These are phyloP conservation scores for Microcaecilia unicolor DNA, from an alignment of 2,797 vertebrate genomes.

Conservation along the genomic window DNA sequence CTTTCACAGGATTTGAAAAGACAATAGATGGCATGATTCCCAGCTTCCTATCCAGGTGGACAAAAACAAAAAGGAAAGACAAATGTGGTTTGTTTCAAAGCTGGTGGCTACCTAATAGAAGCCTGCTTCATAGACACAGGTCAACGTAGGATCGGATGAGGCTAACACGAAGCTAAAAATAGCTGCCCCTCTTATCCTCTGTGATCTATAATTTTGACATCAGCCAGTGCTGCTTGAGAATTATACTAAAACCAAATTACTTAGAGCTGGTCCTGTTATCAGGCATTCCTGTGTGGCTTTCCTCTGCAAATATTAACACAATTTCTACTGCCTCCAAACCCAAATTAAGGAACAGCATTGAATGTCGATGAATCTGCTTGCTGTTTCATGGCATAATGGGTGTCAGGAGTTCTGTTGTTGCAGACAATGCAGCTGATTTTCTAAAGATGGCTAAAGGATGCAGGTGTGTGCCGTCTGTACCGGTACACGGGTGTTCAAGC, in stretches of 20 bases:
- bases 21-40: no score
- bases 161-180: neutral
- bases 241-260: neutral
- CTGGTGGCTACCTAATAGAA: no score
- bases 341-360: neutral
- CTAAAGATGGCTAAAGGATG: neutral
- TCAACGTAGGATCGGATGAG: no score
- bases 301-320: conserved; percentile 2
- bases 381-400: neutral
- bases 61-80: no score
- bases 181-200: neutral
- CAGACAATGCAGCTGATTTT: neutral
- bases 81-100: no score
- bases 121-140: no score
- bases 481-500: neutral
- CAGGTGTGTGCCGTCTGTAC: neutral
- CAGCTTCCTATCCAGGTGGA: no score
- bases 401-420: neutral
- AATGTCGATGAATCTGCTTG: neutral
- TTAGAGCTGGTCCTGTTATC: neutral
- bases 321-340: neutral
- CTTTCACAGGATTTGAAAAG: no score
- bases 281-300: neutral
- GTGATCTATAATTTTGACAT: neutral
- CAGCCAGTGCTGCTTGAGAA: neutral